Evolutionary conservation across 2,888 invertebrate genomes (phyloP), one percentile per base, ranked within the genome.

Genomic region (Melinaea marsaeus): DNA sequence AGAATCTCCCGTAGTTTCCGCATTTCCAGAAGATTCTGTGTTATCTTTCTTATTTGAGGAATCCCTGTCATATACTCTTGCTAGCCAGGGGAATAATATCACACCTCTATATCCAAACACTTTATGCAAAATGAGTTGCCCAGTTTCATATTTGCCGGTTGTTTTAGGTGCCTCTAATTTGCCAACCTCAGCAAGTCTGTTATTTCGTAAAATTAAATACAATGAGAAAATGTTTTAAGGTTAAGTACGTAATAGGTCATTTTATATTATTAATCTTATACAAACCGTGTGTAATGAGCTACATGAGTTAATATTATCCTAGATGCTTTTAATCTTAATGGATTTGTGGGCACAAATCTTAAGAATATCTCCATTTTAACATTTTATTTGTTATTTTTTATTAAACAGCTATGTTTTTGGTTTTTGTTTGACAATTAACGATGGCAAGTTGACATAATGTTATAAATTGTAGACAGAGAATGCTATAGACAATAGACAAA

Each of bases 91-190:
- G 83, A 99, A 99, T 59, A 99, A 91, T 64, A 99, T 95, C 13
- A 99, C 98, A 4, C 99, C 99, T 74, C 99, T 93, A 83, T 99
- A 99, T 13, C 99, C 99, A 85, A 99, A 99, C 22, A 99, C 96
- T 77, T 97, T 94, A 82, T 99, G 99, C 60, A 99, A 91, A 84
- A 99, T 98, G 67, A 99, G 90, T 88, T 98, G 98, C 9, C 99
- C 99, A 3, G 98, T 98, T 77, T 97, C 97, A 91, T 99, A 99
- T 90, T 97, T 97, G 55, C 97, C 97, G 70, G 95, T 93, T 62
- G 94, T 83, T 91, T 97, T 98, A 47, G 97, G 97, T 46, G 94
- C 88, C 86, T 98, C 97, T 74, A 99, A 91, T 80, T 96, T 95
- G 13, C 99, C 99, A 70, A 99, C 98, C 92, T 98, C 98, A 22